These are phyloP conservation scores for Araneus ventricosus DNA, from an alignment of 1,140 invertebrate species.

Conservation along the genomic window DNA sequence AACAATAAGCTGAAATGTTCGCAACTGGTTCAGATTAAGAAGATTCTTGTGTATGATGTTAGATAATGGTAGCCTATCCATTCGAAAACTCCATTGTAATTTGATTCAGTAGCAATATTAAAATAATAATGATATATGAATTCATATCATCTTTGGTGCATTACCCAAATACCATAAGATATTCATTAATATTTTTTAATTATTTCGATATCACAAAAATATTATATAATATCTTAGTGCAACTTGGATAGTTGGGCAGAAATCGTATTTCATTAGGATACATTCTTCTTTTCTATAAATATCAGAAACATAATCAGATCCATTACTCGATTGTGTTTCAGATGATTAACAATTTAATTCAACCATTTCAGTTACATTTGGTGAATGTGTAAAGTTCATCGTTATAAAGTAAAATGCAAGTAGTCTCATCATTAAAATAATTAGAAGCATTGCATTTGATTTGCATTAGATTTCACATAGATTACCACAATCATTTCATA, in stretches of 20 bases:
- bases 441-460: background rate
- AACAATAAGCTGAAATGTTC: too few relatives aligned
- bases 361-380: background rate
- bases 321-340: background rate
- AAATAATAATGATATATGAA: background rate
- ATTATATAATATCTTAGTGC: too few relatives aligned
- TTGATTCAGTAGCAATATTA: too few relatives aligned
- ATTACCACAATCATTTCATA: conserved; percentile 31
- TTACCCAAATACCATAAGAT: background rate
- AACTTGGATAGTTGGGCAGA: background rate
- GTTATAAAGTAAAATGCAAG: background rate
- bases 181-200: too few relatives aligned
- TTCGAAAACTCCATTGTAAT: too few relatives aligned
- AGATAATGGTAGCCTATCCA: too few relatives aligned
- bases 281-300: background rate
- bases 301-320: background rate
- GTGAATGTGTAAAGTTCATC: background rate
- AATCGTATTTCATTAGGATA: background rate
- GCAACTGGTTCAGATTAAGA: too few relatives aligned
- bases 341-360: background rate
- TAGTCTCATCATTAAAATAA: background rate
- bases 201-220: too few relatives aligned
- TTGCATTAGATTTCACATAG: conserved; percentile 17
- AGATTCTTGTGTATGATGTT: too few relatives aligned
- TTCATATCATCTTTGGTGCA: background rate